Evolutionary conservation across 2,797 vertebrate species (phyloP), one percentile per base, ranked within the genome.

Genomic region (Epinephelus awoara): DNA sequence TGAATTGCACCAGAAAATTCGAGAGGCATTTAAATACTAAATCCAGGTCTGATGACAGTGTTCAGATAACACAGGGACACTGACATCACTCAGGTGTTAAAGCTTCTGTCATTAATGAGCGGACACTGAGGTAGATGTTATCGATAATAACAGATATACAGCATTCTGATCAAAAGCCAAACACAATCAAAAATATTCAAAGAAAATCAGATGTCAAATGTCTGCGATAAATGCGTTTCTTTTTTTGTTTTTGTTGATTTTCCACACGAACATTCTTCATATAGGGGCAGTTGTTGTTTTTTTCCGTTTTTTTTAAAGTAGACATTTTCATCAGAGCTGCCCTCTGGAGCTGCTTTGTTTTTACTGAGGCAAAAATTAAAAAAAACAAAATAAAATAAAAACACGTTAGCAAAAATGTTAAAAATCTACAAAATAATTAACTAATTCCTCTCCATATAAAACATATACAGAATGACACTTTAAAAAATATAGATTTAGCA

Each of bases 101-200:
- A 93, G 89, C 88, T 88, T 90, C 75, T 77, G 83, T 88, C 65
- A 50, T 79, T 67, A 75, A 89, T 82, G 83, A 90, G 89, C 58
- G 64, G 73, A 93, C 85, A 87, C 89, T 92, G 95, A 95, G 95
- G 95, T 95, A 95, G 94, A 95, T 87, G 92, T 82, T 84, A 87
- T 82, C n/a, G 63, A 85, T 81, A 47, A 85, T 11, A 83, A 88
- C 85, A 83, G 72, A 85, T 63, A 66, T 92, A 94, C 94, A 95
- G 92, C 92, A 93, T 93, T 93, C 85, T 89, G 93, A 94, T 93
- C 75, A 81, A 63, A 82, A 88, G 75, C 19, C 56, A 88, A 74
- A 89, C 75, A 77, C 50, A 81, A 57, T 58, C 79, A 52, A 47
- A 85, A 84, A 89, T 79, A 91, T 89, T 88, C 77, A 82, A 83